Evolutionary conservation across 1,140 invertebrate genomes (phyloP).

Genomic region (Melitaea cinxia): DNA sequence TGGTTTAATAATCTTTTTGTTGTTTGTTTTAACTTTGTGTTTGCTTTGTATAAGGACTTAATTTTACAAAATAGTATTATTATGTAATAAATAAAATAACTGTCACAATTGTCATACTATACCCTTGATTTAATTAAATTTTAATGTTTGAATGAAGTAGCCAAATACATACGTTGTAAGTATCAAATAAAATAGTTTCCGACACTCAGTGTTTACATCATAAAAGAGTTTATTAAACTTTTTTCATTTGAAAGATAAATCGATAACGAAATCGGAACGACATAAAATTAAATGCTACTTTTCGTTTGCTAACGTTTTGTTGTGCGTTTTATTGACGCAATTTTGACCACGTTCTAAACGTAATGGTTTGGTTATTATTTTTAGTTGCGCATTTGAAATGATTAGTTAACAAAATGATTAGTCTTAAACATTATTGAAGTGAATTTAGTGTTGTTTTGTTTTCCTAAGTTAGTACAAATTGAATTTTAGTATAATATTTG

Average conservation of each 20-base stretch:
- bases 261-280: slow-evolving; percentile 13
- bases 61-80: too few relatives aligned
- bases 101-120: too few relatives aligned
- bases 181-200: background rate
- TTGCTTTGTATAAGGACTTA: background rate
- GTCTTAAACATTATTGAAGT: too few relatives aligned
- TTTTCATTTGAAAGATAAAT: slow-evolving; percentile 6
- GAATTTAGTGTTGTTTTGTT: too few relatives aligned
- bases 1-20: too few relatives aligned
- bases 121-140: too few relatives aligned
- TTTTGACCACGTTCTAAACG: background rate
- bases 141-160: too few relatives aligned
- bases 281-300: slow-evolving; percentile 33
- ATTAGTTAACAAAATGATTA: background rate
- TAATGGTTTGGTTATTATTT: background rate
- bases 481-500: too few relatives aligned
- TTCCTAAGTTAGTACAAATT: too few relatives aligned
- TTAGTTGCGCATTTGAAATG: background rate
- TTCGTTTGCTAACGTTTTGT: slow-evolving; percentile 9
- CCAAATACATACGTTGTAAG: background rate
- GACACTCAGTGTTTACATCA: slow-evolving; percentile 11
- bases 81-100: too few relatives aligned
- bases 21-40: too few relatives aligned
- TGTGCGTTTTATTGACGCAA: background rate
- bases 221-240: background rate